These are phyloP conservation scores for Eurois occulta DNA, from an alignment of 2,888 invertebrate genomes.

Conservation along the genomic window DNA sequence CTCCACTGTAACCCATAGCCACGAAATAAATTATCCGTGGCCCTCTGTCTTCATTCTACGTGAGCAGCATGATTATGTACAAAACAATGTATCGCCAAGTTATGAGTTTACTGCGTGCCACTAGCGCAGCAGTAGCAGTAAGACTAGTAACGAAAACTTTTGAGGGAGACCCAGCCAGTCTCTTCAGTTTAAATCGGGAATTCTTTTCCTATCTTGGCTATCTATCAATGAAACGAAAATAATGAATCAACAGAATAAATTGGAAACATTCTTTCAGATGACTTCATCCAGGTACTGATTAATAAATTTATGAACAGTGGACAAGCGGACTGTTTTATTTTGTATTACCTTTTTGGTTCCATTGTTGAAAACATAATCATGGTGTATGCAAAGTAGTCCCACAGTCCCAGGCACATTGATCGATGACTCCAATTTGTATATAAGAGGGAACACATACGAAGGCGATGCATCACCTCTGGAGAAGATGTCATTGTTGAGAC, in stretches of 20 bases:
- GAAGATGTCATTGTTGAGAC: neutral
- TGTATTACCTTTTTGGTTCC: neutral
- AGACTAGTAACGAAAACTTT: neutral
- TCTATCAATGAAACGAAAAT: neutral
- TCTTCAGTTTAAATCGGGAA: neutral
- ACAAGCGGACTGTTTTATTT: neutral
- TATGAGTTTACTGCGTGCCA: neutral
- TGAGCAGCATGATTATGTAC: neutral
- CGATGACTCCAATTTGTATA: slow-evolving; percentile 11
- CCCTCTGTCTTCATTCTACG: neutral
- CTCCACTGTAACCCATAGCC: neutral
- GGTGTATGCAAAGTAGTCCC: neutral
- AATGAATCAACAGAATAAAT: neutral
- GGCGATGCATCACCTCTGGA: slow-evolving; percentile 19
- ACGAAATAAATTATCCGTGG: neutral
- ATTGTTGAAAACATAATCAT: neutral
- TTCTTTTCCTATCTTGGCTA: neutral
- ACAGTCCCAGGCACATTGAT: slow-evolving; percentile 3
- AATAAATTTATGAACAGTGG: neutral
- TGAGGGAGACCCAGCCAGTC: neutral
- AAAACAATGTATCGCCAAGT: neutral
- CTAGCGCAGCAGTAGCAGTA: neutral
- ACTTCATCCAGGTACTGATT: neutral
- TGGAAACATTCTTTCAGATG: neutral
- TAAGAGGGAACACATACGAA: neutral